Base-by-base conservation (phyloP, 2,888 invertebrate genomes). In the Standfussiana lucernea region DNA sequence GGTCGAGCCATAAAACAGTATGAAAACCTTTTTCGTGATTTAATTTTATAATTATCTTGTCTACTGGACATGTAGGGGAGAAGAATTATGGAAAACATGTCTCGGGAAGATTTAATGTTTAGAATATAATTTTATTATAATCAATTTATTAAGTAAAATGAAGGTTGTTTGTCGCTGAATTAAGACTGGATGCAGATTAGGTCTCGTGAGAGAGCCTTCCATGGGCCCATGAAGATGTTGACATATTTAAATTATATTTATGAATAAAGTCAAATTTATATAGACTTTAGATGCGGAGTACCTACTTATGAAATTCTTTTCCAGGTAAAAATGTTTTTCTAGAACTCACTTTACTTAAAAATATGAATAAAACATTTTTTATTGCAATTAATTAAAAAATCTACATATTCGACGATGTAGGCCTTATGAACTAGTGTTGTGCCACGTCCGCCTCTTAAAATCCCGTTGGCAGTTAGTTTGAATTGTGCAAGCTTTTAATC, bases 401-500 rank as follows among this genome's bases (percentile, higher is more conserved):
- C 15, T 72, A 61, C 0, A 24, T 21, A 45, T n/a, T 15, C 42
- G 13, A 7, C 62, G 21, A 45, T 80, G 67, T 59, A 71, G 42
- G 37, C 62, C 68, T 45, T 82, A 80, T 69, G 67, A 28, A 74
- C 67, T 82, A 86, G 82, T 82, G 76, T 79, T 69, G 73, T 79
- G 75, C 81, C 47, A 78, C 88, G 78, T 85, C 82, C 78, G 76
- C 79, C 80, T 84, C 82, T 89, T 84, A 86, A 90, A 90, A 90
- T 88, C 89, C 88, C 89, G 88, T 77, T 80, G 85, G 90, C 89
- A 87, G 88, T 91, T 90, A 87, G 87, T 86, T 89, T 90, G 89
- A 91, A 89, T 90, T 89, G 90, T 91, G 90, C 90, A 89, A 90
- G 90, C 90, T 89, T 91, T 92, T 92, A 91, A 92, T 90, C 86